Evolutionary conservation across 1,140 invertebrate genomes (phyloP), one percentile per base, ranked within the genome.

Genomic region (Batillaria attramentaria): DNA sequence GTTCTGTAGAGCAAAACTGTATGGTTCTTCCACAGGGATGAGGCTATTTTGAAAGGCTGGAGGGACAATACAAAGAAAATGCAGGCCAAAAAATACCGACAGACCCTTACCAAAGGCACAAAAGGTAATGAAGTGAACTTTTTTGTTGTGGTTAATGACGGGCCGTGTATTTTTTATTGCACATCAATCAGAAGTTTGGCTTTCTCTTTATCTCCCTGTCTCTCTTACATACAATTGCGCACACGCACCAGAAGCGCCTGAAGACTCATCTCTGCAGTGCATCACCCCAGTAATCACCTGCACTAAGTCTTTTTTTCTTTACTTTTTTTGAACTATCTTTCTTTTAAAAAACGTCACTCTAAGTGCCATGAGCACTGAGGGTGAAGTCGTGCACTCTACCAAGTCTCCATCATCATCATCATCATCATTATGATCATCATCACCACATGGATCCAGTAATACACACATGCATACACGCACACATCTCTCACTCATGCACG

Each of bases 41-140:
- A 87, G 65, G 82, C 84, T 46, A 70, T 83, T 57, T 69, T 90
- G 31, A 89, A 89, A 43, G 84, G 86, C 39, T 90, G 86, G 86
- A 75, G 87, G 74, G 82, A 85, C 43, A 87, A 89, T 74, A 81
- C 86, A 42, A 89, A 87, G 70, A 79, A 80, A 73, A 72, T 87
- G 62, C 87, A 90, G 78, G 83, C 86, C 46, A 87, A 87, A 68
- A 87, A 86, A 80, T 84, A 87, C 69, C 83, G 83, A 60, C 83
- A 90, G 39, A 84, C 76, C 50, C 54, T 88, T 28, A 76, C 78
- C 43, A 84, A 84, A 73, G 85, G 86, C 66, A 87, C 83, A 2
- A 86, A 86, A 84, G 84, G 84, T 86, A 73, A 33, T 72, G 6
- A 50, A 39, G 28, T 0, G 46, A 20, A 39, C 2, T 74, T 31